Base-by-base conservation (phyloP, 2,113 vertebrate species). In the Gadus macrocephalus region DNA sequence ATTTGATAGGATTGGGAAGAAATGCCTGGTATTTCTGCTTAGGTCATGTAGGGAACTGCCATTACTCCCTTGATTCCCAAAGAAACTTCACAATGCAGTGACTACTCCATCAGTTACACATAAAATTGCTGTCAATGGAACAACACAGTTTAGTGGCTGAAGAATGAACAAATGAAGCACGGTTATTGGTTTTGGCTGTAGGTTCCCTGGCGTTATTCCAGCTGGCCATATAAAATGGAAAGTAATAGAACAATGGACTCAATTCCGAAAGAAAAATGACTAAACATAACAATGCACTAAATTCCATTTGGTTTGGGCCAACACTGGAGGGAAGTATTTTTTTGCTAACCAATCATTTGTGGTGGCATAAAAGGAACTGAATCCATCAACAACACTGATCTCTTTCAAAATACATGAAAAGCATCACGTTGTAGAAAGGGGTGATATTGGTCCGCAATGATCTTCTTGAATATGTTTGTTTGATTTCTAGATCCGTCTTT, bases 171-270 rank as follows among this genome's bases (percentile, higher is more conserved):
- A 79, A 79, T 75, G 68, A 78, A 20, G 31, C 63, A 42, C 5
- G 15, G 61, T 16, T 71, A 77, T 74, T 71, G 67, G 64, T 68
- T 73, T 76, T 71, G 73, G 69, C 74, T 53, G 28, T 60, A 66
- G 70, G 69, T n/a, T 19, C 53, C 22, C 35, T 70, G 60, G 72
- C 76, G 76, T 83, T 83, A 76, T 81, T 75, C 55, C 74, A 84
- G 80, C 69, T 79, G 72, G 66, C 72, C 27, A 67, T 63, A 76
- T 59, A 19, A 71, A 55, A 42, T 67, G 60, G 35, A 68, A 27
- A 64, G 38, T 62, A 0, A 9, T 9, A 22, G 12, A 55, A 19
- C 19, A 15, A 14, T 20, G 15, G 61, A 76, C 38, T 68, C 2
- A 73, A 66, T 74, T 77, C 64, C 62, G 68, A 69, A 64, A 20